Evolutionary conservation across 2,113 vertebrate genomes (phyloP), one percentile per base, ranked within the genome.

Genomic region (Stictonetta naevosa): DNA sequence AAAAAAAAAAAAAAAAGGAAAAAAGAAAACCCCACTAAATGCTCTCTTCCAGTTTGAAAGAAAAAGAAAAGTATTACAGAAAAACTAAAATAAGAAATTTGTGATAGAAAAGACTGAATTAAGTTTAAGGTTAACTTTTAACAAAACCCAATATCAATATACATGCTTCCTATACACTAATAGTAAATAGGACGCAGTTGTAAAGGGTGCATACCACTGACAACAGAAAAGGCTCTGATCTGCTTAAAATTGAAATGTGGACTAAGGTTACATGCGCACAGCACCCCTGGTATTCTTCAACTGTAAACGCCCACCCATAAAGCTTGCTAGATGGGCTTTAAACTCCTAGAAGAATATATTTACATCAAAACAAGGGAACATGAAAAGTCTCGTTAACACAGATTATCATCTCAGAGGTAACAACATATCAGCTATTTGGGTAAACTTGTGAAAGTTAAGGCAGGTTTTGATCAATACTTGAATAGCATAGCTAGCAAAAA

Each of bases 401-500:
- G n/a, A 79, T 91, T 67, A 33, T 21, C 13, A 46, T 87, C 71
- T 84, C 74, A 50, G 71, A 91, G 42, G 55, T 5, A 78, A 53
- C 4, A 78, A 53, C 4, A 29, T 17, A 52, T 11, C 38, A 79
- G 55, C 58, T 80, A 56, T 36, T 44, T 20, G 33, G 50, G 55
- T 74, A 48, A 76, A 44, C 19, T 8, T 11, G 26, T 72, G 40
- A 87, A 66, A 34, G 67, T 50, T 83, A 75, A 92, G 76, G 52
- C 48, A 84, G 71, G 44, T 53, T 93, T 93, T 55, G 62, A 91
- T 92, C 81, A 62, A 42, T 83, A 93, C 40, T 79, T 74, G n/a
- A 85, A 59, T 33, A 71, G 75, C 50, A 74, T 7, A 86, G 46
- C n/a, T 6, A 76, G 75, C 44, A 83, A 87, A 80, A 66, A 25